phyloP scores from a whole-genome alignment of 2,113 vertebrate species.

The Trogon surrucura region DNA sequence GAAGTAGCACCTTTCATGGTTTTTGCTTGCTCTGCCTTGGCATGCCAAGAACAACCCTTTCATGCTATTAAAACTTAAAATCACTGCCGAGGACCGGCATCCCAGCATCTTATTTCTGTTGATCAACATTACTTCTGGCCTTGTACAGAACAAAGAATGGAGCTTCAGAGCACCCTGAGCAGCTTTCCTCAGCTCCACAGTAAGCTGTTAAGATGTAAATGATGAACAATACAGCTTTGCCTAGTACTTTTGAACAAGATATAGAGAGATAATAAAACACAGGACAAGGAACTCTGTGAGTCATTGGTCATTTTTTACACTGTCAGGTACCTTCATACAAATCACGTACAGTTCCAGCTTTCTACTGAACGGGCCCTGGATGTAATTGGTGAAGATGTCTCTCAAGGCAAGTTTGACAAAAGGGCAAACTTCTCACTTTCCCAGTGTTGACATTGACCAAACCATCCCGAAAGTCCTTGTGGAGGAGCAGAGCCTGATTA shows the following conservation, averaged over 20 bases:
- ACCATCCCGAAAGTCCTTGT: constrained; percentile 46
- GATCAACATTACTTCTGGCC: not conserved
- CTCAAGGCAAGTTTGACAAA: constrained; percentile 65
- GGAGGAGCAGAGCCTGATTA: constrained; percentile 54
- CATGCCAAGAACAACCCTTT: not conserved
- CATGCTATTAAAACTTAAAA: not conserved
- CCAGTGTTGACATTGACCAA: constrained; percentile 40
- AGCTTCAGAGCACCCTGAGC: not conserved
- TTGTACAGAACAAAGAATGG: not conserved
- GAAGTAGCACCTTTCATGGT: not conserved
- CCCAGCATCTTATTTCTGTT: not conserved
- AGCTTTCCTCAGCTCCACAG: not conserved
- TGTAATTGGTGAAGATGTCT: constrained; percentile 55
- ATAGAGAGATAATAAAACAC: constrained; percentile 1
- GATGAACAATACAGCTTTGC: not conserved
- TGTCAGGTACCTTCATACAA: constrained; percentile 11
- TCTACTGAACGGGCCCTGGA: not conserved
- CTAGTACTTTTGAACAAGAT: not conserved
- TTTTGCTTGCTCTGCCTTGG: not conserved
- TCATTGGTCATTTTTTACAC: constrained; percentile 35
- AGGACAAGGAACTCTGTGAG: not conserved
- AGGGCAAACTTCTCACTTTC: constrained; percentile 71
- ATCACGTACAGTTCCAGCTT: not conserved
- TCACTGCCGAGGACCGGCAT: not conserved
- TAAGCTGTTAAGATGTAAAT: not conserved